Evolutionary conservation across 2,888 invertebrate species (phyloP), one percentile per base, ranked within the genome.

Genomic region (Leptinotarsa tumamoca): DNA sequence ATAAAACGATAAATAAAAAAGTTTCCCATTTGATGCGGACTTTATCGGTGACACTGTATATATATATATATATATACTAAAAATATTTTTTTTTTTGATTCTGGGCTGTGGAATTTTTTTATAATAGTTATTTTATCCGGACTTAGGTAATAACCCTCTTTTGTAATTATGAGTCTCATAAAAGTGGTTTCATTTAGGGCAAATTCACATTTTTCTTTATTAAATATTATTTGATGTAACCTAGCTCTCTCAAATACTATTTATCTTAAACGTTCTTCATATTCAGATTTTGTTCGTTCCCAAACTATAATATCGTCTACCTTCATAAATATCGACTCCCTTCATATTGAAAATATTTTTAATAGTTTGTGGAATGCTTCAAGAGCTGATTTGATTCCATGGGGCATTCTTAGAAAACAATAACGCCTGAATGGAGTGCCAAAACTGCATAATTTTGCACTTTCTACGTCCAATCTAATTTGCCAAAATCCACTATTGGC

Each of bases 91-190:
- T 21, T 21, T 21, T 21, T 21, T 21, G 21, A 21, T 21, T 68
- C 27, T 50, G 1, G 67, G 67, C 18, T 67, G n/a, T 17, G 67
- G 10, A 15, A 66, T n/a, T n/a, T 67, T 27, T 27, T 7, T 15
- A 67, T 73, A 17, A 68, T 81, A 69, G 80, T 21, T 2, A 82
- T 78, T 72, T 81, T 82, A 51, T 75, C 74, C 13, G 54, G 27
- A 27, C 27, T 27, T 27, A 4, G 27, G 27, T 5, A 27, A 27
- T 27, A 27, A 68, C 79, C 79, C 17, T 73, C 71, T 17, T 78
- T 69, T 23, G 54, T 67, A 56, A 82, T 72, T 18, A 70, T 75
- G 68, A 82, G 81, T 15, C 82, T 81, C 54, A 83, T 27, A 67
- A 77, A 82, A n/a, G 51, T 54, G 15, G 72, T 72, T 72, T 75